phyloP scores from a whole-genome alignment of 1,140 invertebrate genomes.

The Papilio dardanus region DNA sequence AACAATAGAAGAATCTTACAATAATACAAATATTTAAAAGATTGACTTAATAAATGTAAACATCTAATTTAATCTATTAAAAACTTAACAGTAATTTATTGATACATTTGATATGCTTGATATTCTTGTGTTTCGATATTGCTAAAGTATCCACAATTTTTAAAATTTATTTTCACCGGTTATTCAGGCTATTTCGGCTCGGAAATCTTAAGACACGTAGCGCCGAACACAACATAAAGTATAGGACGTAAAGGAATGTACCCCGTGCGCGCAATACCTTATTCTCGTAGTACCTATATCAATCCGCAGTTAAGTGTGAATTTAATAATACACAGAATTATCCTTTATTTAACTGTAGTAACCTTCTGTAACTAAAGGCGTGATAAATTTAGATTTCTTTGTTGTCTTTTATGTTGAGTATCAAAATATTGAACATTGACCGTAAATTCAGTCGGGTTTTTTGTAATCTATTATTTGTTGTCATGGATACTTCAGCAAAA shows the following conservation, averaged over 20 bases:
- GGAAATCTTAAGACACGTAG: background rate
- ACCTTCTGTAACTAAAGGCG: no score
- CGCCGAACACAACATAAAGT: background rate
- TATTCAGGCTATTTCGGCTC: background rate
- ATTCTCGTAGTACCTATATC: no score
- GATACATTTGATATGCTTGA: conserved; percentile 82
- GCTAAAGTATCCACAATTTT: conserved; percentile 48
- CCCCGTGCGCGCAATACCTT: no score
- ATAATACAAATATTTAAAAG: conserved; percentile 61
- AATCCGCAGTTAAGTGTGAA: no score
- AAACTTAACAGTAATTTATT: conserved; percentile 65
- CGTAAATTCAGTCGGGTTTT: background rate
- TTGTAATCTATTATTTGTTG: conserved; percentile 32
- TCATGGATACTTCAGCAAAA: conserved; percentile 44
- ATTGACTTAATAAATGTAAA: conserved; percentile 62
- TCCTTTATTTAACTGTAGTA: no score
- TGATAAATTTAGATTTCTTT: no score
- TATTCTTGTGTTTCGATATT: conserved; percentile 71
- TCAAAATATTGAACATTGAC: no score
- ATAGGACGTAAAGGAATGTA: background rate
- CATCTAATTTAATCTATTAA: conserved; percentile 55
- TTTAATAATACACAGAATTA: no score
- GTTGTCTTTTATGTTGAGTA: no score
- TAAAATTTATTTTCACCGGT: background rate
- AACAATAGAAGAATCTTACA: conserved; percentile 64